Evolutionary conservation across 2,797 vertebrate species (phyloP), one percentile per base, ranked within the genome.

Genomic region (Onychomys torridus): DNA sequence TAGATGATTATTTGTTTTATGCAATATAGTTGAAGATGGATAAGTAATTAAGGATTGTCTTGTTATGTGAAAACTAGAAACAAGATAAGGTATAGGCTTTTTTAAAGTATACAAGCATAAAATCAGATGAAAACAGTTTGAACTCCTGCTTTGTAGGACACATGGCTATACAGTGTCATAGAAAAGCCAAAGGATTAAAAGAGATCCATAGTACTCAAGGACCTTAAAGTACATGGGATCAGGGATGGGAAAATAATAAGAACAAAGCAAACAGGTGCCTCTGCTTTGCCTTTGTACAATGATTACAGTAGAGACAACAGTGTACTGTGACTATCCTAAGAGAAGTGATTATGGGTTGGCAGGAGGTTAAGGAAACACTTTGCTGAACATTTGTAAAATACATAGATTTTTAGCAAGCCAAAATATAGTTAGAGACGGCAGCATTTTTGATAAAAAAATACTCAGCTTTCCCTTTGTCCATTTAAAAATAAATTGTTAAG

Each of bases 231-330:
- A 27, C 1, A 84, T 23, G 11, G n/a, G 29, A 27, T 81, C 52
- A 85, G 29, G 86, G 23, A 11, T n/a, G 23, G 32, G 61, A 43
- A 93, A 55, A 93, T 5, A 3, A 55, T 65, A 92, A 65, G 29
- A 65, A 76, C 12, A 55, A 65, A 93, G 55, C 55, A 83, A 96
- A 90, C 6, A 46, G 3, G n/a, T 63, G 14, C 57, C 19, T 93
- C 88, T 83, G 92, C 94, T 93, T 94, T 78, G 94, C 77, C 7
- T 27, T 69, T 75, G 46, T 43, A 61, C 69, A 89, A n/a, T 91
- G 83, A 69, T 77, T 52, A 59, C 2, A 3, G 71, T 57, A 6
- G 27, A 87, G 79, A 46, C 14, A 95, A 63, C 11, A 13, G 16
- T 89, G 29, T 37, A 23, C 21, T 8, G 21, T 73, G 32, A 32